These are phyloP conservation scores for Melanaphis sacchari DNA, from an alignment of 1,140 invertebrate genomes.

Conservation along the genomic window DNA sequence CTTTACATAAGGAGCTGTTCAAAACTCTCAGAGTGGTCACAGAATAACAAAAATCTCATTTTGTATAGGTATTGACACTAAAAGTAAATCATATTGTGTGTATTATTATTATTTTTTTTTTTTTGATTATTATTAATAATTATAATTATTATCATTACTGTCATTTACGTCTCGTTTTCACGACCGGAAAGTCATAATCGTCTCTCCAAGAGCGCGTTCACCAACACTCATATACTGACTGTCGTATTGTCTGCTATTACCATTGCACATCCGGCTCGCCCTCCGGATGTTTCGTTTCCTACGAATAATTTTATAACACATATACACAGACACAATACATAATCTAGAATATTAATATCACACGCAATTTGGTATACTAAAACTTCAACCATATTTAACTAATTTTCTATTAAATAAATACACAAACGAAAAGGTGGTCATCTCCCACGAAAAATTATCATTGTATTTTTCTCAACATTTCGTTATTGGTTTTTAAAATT, in stretches of 20 bases:
- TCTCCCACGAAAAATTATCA: not conserved
- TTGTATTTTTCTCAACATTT: not conserved
- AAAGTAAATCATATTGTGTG: not conserved
- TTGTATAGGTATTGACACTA: too few relatives aligned
- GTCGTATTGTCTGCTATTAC: not conserved
- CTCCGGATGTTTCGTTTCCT: not conserved
- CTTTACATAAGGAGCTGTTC: too few relatives aligned
- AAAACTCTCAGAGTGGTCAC: too few relatives aligned
- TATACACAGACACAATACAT: not conserved
- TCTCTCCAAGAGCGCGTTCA: not conserved
- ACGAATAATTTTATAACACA: conserved; percentile 9
- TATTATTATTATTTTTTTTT: not conserved
- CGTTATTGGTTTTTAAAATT: not conserved
- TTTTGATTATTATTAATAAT: not conserved
- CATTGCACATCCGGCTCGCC: not conserved
- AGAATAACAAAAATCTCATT: too few relatives aligned
- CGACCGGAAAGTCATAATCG: not conserved
- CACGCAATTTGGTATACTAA: not conserved
- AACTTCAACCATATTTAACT: too few relatives aligned
- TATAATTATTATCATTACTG: not conserved
- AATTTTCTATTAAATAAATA: not conserved
- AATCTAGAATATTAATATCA: not conserved
- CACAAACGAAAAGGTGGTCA: not conserved
- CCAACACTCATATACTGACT: not conserved
- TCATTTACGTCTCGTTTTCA: not conserved